A percentile compares a stretch with the other conserved stretches of the same genome.
These are phyloP conservation scores for Aphelocoma coerulescens DNA, from an alignment of 2,113 vertebrate species.

Conservation along the genomic window DNA sequence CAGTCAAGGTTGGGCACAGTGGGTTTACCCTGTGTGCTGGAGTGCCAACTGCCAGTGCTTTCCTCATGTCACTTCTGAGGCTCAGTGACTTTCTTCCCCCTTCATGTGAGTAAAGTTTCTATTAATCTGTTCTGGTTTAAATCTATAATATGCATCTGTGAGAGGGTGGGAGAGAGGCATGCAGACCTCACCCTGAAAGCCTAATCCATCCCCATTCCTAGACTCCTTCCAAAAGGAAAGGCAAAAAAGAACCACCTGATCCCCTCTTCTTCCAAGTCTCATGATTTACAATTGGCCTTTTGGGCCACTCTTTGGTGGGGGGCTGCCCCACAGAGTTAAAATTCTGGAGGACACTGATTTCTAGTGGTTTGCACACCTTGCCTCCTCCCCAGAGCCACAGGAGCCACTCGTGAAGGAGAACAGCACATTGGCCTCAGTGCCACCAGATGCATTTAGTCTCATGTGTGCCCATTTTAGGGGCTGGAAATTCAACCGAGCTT, in stretches of 20 bases:
- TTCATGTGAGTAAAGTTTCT: background rate
- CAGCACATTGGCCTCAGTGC: background rate
- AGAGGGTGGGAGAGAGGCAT: background rate
- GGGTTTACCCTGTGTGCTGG: background rate
- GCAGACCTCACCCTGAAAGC: background rate
- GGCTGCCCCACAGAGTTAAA: background rate
- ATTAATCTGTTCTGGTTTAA: background rate
- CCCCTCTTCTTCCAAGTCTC: background rate
- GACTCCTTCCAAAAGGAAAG: background rate
- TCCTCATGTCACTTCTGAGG: background rate
- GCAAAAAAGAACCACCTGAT: background rate
- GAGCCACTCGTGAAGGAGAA: background rate
- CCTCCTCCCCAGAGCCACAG: background rate
- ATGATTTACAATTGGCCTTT: background rate
- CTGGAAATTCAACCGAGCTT: background rate
- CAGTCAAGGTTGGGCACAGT: rapidly evolving
- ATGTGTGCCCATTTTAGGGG: rapidly evolving
- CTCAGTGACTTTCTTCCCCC: background rate
- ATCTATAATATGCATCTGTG: background rate
- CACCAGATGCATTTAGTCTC: background rate
- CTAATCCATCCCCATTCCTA: background rate
- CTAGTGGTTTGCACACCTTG: background rate
- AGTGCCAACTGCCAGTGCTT: background rate
- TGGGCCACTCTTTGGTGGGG: background rate
- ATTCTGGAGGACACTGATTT: background rate